Conservation (phyloP, 2,113 vertebrate genomes). For the Zonotrichia leucophrys region DNA sequence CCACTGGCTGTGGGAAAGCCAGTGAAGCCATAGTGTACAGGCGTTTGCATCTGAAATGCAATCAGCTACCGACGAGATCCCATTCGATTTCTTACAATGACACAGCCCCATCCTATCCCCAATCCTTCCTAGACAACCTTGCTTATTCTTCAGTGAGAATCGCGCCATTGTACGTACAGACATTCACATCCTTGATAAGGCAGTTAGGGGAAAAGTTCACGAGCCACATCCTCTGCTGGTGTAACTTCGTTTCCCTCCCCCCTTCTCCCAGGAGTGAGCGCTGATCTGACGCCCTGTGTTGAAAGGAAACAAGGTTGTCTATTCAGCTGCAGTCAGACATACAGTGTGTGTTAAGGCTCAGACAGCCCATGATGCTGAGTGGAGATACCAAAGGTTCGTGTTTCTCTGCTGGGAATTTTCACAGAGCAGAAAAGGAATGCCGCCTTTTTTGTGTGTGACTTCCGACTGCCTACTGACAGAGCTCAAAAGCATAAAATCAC, state of each 20-base stretch:
- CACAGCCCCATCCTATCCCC: background rate
- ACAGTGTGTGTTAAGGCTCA: background rate
- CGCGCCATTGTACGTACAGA: background rate
- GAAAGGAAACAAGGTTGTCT: conserved; percentile 53
- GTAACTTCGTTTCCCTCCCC: conserved; percentile 13
- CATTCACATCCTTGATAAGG: conserved; percentile 6
- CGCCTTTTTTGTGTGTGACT: background rate
- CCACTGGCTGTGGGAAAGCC: conserved; percentile 13
- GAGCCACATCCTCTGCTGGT: background rate
- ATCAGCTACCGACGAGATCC: background rate
- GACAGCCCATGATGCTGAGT: conserved; percentile 5
- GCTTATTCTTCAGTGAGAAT: background rate
- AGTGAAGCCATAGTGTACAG: background rate
- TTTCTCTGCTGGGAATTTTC: conserved; percentile 49
- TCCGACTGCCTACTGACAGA: background rate
- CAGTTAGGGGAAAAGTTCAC: background rate
- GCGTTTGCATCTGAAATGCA: background rate
- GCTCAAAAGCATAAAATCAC: background rate
- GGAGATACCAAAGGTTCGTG: background rate
- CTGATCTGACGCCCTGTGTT: conserved; percentile 17
- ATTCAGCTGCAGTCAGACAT: conserved; percentile 36
- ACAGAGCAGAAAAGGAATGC: background rate
- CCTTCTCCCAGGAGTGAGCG: background rate
- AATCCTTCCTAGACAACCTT: background rate
- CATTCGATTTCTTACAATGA: background rate